Evolutionary conservation across 2,113 vertebrate genomes (phyloP).

Genomic region (Piprites chloris): DNA sequence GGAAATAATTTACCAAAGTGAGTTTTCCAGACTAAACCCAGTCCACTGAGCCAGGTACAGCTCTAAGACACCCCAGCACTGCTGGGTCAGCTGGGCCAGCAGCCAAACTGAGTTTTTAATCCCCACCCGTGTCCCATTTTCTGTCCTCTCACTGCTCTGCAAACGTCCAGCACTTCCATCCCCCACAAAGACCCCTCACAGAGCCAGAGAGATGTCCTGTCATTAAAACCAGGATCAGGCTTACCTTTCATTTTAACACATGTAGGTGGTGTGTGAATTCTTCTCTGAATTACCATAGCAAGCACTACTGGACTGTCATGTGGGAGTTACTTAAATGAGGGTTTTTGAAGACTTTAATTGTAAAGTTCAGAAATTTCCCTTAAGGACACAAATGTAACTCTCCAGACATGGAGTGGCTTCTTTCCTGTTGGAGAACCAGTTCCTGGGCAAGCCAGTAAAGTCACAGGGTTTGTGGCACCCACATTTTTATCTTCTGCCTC

Average conservation of each 20-base stretch:
- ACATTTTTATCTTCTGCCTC: background rate
- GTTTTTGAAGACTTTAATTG: background rate
- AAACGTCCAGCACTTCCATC: background rate
- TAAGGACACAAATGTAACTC: background rate
- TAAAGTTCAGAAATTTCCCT: background rate
- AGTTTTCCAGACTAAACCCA: background rate
- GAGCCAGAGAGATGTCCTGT: accelerated
- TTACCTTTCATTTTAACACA: background rate
- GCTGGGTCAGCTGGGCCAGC: accelerated
- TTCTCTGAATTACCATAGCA: background rate
- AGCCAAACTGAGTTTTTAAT: background rate
- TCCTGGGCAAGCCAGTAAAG: background rate
- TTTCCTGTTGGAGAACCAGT: background rate
- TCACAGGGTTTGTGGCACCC: background rate
- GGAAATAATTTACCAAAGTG: background rate
- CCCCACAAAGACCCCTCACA: background rate
- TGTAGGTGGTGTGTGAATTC: too few species aligned
- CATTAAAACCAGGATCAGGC: background rate
- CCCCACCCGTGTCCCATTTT: accelerated
- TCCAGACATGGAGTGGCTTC: background rate
- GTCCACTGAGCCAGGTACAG: background rate
- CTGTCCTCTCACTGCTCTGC: background rate
- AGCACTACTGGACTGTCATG: background rate
- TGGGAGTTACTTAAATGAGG: background rate
- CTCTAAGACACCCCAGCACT: background rate